Evolutionary conservation across 2,113 vertebrate species (phyloP).

Genomic region (Actinemys pallida): DNA sequence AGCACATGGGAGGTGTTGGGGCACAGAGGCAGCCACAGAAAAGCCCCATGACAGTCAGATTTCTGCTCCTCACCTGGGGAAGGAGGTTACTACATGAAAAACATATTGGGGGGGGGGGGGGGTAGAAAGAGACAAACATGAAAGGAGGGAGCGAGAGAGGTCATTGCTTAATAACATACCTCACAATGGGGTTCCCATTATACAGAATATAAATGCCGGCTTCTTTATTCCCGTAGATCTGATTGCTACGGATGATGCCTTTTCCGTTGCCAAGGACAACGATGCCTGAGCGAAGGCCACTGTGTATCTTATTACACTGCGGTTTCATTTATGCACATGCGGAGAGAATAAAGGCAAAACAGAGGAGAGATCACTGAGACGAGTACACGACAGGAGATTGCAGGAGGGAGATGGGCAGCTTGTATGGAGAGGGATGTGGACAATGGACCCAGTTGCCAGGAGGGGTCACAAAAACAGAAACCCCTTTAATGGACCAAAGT

Average conservation of each 20-base stretch:
- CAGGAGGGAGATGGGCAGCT: not conserved
- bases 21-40: not conserved
- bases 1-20: not conserved
- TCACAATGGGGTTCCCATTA: constrained; percentile 91
- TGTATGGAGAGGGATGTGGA: not conserved
- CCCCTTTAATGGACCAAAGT: not conserved
- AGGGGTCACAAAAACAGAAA: not conserved
- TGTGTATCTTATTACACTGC: constrained; percentile 95
- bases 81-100: not conserved
- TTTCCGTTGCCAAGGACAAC: constrained; percentile 92
- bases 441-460: not conserved
- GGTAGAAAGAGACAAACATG: not conserved
- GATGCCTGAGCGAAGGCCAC: constrained; percentile 91
- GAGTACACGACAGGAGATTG: not conserved
- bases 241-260: constrained; percentile 92
- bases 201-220: constrained; percentile 94
- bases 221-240: constrained; percentile 95
- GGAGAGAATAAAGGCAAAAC: constrained; percentile 33
- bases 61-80: not conserved
- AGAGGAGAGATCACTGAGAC: constrained; percentile 14
- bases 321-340: constrained; percentile 26
- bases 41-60: fast-evolving
- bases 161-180: constrained; percentile 76
- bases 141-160: not conserved
- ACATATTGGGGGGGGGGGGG: not conserved